Conservation (phyloP, 37 sponge, comb jelly and placozoan species). For the Spongilla lacustris region DNA sequence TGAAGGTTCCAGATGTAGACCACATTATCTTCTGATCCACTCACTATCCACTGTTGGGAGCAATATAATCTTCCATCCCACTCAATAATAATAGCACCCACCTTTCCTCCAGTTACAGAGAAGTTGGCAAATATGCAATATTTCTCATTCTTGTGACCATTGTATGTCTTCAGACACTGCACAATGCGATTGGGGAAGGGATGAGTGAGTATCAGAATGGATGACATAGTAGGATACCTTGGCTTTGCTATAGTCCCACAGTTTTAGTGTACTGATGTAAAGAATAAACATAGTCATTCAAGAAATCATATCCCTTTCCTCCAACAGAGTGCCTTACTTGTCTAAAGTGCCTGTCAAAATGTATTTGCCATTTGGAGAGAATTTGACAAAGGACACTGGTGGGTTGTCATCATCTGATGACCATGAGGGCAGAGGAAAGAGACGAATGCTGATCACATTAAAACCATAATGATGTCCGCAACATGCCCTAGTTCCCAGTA, state of each 20-base stretch:
- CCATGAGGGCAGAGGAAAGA: background rate
- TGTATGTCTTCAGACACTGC: conserved; percentile 92
- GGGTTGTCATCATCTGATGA: conserved; percentile 92
- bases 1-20: conserved; percentile 98
- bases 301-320: background rate
- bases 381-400: conserved; percentile 97
- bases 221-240: conserved; percentile 51
- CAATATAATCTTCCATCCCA: background rate
- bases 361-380: conserved; percentile 99
- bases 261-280: conserved; percentile 80
- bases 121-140: conserved; percentile 98
- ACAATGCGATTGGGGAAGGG: background rate
- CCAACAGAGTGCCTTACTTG: conserved; percentile 81
- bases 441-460: too few species aligned
- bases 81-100: background rate
- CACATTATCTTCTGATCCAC: conserved; percentile 95
- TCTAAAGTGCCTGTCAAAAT: conserved; percentile 95
- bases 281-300: background rate
- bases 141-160: conserved; percentile 97
- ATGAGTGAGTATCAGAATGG: background rate
- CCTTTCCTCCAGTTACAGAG: conserved; percentile 99
- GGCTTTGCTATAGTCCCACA: conserved; percentile 95
- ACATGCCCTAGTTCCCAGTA: too few species aligned
- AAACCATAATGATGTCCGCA: too few species aligned
- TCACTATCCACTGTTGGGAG: conserved; percentile 91